A percentile compares a stretch with the other conserved stretches of the same genome.
Evolutionary conservation across 2,797 vertebrate genomes (phyloP).

Genomic region (Choloepus didactylus): DNA sequence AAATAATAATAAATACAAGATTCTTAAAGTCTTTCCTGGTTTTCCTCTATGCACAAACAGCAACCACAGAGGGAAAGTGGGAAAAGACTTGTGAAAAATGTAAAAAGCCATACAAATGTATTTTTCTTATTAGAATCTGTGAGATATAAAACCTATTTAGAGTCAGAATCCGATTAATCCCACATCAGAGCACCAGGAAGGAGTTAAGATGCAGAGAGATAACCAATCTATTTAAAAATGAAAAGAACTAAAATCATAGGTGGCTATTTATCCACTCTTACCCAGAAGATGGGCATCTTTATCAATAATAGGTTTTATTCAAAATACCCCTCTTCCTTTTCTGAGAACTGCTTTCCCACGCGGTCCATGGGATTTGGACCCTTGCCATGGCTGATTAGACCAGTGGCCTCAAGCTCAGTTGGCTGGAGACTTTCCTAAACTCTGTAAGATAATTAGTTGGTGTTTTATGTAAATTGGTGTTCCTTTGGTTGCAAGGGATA

Average conservation of each 20-base stretch:
- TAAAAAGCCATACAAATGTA: neutral
- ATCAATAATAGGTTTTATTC: neutral
- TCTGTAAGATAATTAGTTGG: neutral
- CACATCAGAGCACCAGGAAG: neutral
- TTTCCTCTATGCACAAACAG: neutral
- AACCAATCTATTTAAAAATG: neutral
- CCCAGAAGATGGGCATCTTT: neutral
- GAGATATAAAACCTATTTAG: neutral
- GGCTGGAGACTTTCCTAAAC: neutral
- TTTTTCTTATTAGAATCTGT: neutral
- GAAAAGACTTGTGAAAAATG: neutral
- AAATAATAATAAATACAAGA: neutral
- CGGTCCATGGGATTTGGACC: neutral
- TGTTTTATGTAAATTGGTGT: neutral
- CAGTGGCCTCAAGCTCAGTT: neutral
- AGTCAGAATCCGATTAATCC: neutral
- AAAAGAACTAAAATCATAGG: neutral
- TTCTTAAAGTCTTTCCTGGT: neutral
- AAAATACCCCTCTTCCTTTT: neutral
- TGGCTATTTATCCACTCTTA: neutral
- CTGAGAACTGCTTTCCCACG: neutral
- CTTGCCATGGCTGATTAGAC: neutral
- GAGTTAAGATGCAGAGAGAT: neutral
- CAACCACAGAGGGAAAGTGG: neutral
- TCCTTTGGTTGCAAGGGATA: slow-evolving; percentile 3